A percentile compares a stretch with the other conserved stretches of the same genome.
phyloP scores from a whole-genome alignment of 2,797 vertebrate genomes.

The Gallirallus australis region DNA sequence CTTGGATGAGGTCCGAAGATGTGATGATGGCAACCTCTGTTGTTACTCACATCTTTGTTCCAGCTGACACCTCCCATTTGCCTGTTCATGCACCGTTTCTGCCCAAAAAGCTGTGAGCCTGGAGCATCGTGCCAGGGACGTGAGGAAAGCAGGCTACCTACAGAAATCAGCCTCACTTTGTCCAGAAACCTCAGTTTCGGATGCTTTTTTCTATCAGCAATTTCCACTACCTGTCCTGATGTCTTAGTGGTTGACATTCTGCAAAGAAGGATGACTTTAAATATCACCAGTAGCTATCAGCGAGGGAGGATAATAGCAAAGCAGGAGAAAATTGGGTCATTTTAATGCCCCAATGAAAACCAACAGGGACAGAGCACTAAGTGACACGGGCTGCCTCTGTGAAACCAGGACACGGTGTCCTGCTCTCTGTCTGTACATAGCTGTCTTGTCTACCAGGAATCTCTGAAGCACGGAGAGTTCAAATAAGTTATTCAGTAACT shows the following conservation, averaged over 20 bases:
- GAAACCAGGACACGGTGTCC: conserved; percentile 38
- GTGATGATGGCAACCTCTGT: background rate
- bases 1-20: background rate
- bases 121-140: fast-evolving
- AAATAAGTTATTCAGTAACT: background rate
- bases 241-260: conserved; percentile 2
- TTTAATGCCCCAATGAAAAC: conserved; percentile 52
- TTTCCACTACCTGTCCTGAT: background rate
- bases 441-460: background rate
- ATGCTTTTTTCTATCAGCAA: background rate
- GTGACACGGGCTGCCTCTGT: background rate
- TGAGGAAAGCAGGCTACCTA: background rate
- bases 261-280: conserved; percentile 8
- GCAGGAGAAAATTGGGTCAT: conserved; percentile 38
- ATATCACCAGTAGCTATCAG: background rate
- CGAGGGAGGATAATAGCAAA: background rate
- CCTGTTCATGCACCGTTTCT: background rate
- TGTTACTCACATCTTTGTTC: background rate
- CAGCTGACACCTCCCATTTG: background rate
- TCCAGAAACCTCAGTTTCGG: background rate
- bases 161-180: background rate
- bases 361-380: background rate
- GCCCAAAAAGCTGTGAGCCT: background rate
- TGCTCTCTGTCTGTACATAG: background rate
- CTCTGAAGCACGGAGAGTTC: background rate